phyloP scores from a whole-genome alignment of 1,140 invertebrate genomes.

The Drosophila subpulchrella region DNA sequence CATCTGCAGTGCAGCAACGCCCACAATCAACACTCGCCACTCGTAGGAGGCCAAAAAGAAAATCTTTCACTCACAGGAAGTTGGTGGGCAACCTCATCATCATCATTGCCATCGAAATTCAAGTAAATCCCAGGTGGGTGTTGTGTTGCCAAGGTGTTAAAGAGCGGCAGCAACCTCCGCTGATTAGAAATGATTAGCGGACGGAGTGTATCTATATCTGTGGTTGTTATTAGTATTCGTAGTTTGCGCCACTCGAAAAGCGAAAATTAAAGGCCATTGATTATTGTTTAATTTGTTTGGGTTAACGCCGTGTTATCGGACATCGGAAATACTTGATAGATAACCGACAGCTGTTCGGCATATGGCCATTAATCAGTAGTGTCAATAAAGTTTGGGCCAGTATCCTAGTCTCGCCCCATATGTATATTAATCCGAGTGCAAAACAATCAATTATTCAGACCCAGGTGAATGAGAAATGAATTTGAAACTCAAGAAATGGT shows the following conservation, averaged over 20 bases:
- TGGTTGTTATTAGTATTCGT: constrained; percentile 1
- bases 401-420: not conserved
- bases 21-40: constrained; percentile 42
- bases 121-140: constrained; percentile 62
- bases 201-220: constrained; percentile 7
- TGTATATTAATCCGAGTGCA: constrained; percentile 53
- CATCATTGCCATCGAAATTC: constrained; percentile 31
- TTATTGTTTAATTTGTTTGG: constrained; percentile 51
- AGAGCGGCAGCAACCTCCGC: constrained; percentile 3
- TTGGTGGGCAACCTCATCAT: constrained; percentile 56
- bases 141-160: constrained; percentile 30
- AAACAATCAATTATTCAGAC: constrained; percentile 65
- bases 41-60: constrained; percentile 63
- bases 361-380: constrained; percentile 58
- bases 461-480: constrained; percentile 7
- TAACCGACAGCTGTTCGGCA: constrained; percentile 31
- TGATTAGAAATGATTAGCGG: constrained; percentile 19
- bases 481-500: constrained; percentile 7
- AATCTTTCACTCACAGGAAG: constrained; percentile 74
- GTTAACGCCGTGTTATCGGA: constrained; percentile 40
- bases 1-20: constrained; percentile 21
- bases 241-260: constrained; percentile 23
- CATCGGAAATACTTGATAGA: constrained; percentile 71
- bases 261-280: constrained; percentile 39
- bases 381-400: constrained; percentile 37